phyloP scores from a whole-genome alignment of 2,113 vertebrate species.

The Zapus hudsonius region DNA sequence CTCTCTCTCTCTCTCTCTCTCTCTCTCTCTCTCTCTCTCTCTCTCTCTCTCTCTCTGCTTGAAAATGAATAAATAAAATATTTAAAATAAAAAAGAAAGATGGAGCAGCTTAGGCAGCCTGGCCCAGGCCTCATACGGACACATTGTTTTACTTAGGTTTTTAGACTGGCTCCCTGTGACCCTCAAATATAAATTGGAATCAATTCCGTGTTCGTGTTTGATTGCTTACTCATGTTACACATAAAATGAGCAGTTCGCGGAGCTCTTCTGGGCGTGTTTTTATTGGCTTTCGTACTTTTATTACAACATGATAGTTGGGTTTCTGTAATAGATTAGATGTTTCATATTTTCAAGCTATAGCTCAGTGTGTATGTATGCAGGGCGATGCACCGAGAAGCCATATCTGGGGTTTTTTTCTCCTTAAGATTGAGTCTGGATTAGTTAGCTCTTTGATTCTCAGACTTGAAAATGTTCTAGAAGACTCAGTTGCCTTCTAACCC shows the following conservation, averaged over 20 bases:
- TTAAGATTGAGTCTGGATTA: background rate
- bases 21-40: too few species aligned
- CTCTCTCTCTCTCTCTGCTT: too few species aligned
- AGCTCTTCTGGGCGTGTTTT: constrained; percentile 54
- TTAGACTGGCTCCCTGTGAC: constrained; percentile 77
- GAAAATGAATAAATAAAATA: too few species aligned
- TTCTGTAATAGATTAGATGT: constrained; percentile 51
- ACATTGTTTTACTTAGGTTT: constrained; percentile 69
- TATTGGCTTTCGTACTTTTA: constrained; percentile 69
- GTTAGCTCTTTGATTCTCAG: constrained; percentile 23
- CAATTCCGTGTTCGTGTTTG: constrained; percentile 60
- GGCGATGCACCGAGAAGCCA: constrained; percentile 5
- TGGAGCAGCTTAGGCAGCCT: constrained; percentile 64
- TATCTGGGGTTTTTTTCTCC: constrained; percentile 17
- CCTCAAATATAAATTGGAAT: constrained; percentile 70
- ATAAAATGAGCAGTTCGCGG: constrained; percentile 58
- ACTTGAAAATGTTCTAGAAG: constrained; percentile 31
- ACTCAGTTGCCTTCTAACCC: background rate
- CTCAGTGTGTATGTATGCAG: background rate
- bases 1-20: too few species aligned
- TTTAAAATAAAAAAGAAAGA: too few species aligned
- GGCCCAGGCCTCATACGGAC: constrained; percentile 62
- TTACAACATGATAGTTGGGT: constrained; percentile 57
- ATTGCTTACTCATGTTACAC: constrained; percentile 67
- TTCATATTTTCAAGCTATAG: constrained; percentile 65